Evolutionary conservation across 2,113 vertebrate genomes (phyloP).

Genomic region (Dicrurus megarhynchus): DNA sequence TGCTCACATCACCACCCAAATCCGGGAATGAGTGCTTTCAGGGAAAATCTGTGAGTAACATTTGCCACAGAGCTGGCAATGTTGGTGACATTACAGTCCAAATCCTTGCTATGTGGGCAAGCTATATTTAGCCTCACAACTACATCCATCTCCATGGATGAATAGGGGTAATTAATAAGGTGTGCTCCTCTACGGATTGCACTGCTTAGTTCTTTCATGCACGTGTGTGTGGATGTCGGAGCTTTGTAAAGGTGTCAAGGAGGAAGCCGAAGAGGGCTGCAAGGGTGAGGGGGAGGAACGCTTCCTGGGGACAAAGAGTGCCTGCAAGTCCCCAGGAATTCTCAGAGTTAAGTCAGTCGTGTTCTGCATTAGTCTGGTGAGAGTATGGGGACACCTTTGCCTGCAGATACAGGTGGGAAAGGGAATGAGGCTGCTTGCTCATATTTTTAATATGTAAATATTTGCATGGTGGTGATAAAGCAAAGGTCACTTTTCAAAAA

Average conservation of each 20-base stretch:
- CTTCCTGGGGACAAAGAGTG: not conserved
- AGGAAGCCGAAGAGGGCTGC: not conserved
- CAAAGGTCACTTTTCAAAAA: not conserved
- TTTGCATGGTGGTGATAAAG: not conserved
- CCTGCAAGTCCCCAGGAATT: not conserved
- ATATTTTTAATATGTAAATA: not conserved
- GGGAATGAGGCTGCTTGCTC: not conserved
- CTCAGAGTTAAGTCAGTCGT: not conserved
- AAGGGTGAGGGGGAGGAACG: accelerated
- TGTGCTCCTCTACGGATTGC: not conserved
- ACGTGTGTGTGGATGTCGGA: accelerated
- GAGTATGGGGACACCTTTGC: not conserved
- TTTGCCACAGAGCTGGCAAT: not conserved
- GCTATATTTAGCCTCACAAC: not conserved
- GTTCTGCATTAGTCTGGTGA: not conserved
- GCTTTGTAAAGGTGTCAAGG: not conserved
- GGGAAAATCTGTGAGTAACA: not conserved
- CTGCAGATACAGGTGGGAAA: not conserved
- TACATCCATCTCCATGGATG: not conserved
- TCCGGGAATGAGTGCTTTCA: not conserved
- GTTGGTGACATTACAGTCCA: not conserved
- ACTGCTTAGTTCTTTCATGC: not conserved
- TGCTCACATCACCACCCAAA: not conserved
- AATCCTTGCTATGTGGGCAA: not conserved
- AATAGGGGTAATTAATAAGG: not conserved